These are phyloP conservation scores for Mycalesis mineus DNA, from an alignment of 2,888 invertebrate species.

Conservation along the genomic window DNA sequence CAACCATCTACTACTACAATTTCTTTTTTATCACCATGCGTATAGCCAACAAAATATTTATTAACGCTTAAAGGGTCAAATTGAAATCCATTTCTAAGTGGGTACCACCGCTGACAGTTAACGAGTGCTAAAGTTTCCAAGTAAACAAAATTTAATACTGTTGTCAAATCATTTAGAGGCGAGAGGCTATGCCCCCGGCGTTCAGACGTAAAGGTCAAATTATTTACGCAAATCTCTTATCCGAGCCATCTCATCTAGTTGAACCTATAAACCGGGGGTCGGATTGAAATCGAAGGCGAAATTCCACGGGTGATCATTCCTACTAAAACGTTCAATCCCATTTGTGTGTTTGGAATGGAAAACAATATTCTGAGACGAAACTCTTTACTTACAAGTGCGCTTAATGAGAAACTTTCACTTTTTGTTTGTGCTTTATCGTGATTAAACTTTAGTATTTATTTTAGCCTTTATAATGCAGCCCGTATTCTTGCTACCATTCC, in stretches of 20 bases:
- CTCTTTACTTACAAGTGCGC: neutral
- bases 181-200: neutral
- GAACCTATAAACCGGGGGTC: constrained; percentile 9
- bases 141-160: constrained; percentile 1
- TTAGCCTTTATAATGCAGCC: too few species aligned
- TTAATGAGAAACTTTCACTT: neutral
- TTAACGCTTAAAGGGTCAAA: too few species aligned
- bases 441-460: too few species aligned
- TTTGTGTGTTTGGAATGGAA: neutral
- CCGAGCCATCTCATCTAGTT: constrained; percentile 14
- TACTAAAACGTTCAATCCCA: neutral
- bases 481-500: too few species aligned
- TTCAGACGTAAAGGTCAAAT: constrained; percentile 9
- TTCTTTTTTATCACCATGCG: too few species aligned
- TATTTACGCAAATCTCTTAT: constrained; percentile 20
- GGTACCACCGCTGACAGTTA: neutral
- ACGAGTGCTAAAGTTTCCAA: neutral
- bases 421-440: too few species aligned
- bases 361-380: neutral
- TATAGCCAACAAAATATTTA: too few species aligned
- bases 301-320: constrained; percentile 1
- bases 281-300: constrained; percentile 6
- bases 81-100: too few species aligned
- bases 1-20: too few species aligned
- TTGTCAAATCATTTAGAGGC: neutral